Percentiles rank a stretch among this genome's conserved stretches.
phyloP scores from a whole-genome alignment of 2,888 invertebrate genomes.

The Cepaea hortensis region DNA sequence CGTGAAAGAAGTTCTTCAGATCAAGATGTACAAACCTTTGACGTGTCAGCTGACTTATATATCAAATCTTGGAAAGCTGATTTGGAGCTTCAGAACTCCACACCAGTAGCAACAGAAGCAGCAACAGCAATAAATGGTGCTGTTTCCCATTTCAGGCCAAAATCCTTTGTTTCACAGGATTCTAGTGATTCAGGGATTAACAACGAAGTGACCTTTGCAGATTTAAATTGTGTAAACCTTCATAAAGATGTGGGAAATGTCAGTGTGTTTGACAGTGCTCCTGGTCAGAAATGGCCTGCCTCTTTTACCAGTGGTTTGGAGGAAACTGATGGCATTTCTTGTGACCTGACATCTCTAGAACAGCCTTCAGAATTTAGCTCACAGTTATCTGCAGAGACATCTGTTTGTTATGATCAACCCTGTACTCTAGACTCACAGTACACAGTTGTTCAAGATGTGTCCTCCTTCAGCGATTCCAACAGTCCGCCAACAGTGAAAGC shows the following conservation, averaged over 20 bases:
- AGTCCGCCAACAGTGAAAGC: conserved; percentile 9
- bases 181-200: conserved; percentile 36
- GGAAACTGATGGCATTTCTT: neutral
- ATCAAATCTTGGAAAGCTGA: neutral
- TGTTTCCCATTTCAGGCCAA: neutral
- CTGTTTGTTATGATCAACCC: neutral
- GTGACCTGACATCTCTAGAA: neutral
- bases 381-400: neutral
- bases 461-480: neutral
- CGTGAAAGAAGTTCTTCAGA: neutral
- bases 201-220: conserved; percentile 17
- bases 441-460: neutral
- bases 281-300: neutral
- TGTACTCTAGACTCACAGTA: neutral
- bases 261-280: neutral
- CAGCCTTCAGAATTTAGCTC: neutral
- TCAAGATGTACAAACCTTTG: neutral
- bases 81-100: neutral
- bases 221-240: neutral
- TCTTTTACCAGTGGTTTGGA: conserved; percentile 22
- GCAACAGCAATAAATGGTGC: too few species aligned
- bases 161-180: conserved; percentile 13
- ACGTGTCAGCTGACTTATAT: neutral
- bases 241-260: neutral
- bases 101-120: neutral